Evolutionary conservation across 2,113 vertebrate species (phyloP).

Genomic region (Corvus moneduloides): DNA sequence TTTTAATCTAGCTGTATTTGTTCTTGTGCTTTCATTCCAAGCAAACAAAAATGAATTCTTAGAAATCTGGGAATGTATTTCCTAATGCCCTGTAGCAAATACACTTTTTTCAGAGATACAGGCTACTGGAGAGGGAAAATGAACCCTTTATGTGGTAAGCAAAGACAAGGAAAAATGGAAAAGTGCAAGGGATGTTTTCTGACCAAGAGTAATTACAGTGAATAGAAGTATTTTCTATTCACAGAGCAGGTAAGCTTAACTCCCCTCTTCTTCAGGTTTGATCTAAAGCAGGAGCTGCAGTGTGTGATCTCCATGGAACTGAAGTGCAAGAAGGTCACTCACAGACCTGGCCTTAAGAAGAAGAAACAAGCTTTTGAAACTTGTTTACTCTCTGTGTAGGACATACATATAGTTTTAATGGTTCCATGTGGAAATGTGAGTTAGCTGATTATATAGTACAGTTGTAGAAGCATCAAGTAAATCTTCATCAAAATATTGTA

Average conservation of each 20-base stretch:
- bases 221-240: neutral
- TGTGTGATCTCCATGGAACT: neutral
- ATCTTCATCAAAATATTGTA: neutral
- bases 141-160: neutral
- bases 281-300: neutral
- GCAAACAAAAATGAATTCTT: constrained; percentile 44
- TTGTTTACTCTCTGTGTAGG: constrained; percentile 4
- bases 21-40: constrained; percentile 38
- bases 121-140: neutral
- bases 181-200: neutral
- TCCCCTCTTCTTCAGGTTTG: neutral
- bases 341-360: neutral
- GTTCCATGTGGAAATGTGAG: neutral
- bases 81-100: constrained; percentile 45
- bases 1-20: constrained; percentile 48
- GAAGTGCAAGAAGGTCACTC: neutral
- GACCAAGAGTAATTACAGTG: neutral
- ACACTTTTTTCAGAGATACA: neutral
- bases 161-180: neutral
- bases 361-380: constrained; percentile 42
- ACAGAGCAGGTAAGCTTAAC: neutral
- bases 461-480: neutral
- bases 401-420: constrained; percentile 5
- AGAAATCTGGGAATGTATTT: constrained; percentile 46
- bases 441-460: neutral